Conservation (phyloP, 2,797 vertebrate genomes). For the Sebastes iracundus region DNA sequence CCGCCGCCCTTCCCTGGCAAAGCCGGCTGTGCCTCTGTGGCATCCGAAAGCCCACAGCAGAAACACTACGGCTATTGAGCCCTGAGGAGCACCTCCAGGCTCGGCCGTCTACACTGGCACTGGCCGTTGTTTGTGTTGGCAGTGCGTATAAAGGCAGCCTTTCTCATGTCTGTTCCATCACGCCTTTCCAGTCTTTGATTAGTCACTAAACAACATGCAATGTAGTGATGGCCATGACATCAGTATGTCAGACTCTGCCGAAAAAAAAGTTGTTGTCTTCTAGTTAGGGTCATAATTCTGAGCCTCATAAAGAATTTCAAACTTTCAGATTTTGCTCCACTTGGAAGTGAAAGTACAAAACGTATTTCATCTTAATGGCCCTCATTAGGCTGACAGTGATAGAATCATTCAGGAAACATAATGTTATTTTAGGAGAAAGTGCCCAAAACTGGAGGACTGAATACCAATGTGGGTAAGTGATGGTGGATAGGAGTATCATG, state of each 20-base stretch:
- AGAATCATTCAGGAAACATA: conserved; percentile 53
- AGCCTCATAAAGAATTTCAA: background rate
- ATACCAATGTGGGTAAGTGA: conserved; percentile 34
- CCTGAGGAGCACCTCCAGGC: conserved; percentile 53
- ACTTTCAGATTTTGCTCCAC: conserved; percentile 24
- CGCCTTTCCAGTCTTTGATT: conserved; percentile 47
- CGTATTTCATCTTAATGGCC: conserved; percentile 58
- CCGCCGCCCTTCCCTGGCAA: conserved; percentile 34
- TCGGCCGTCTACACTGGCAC: conserved; percentile 55
- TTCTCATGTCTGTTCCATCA: conserved; percentile 53
- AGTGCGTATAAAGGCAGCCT: conserved; percentile 53
- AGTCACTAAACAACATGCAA: conserved; percentile 18
- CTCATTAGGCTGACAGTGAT: conserved; percentile 61
- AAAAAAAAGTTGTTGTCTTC: conserved; percentile 16
- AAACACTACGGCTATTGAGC: conserved; percentile 70
- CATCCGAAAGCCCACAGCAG: conserved; percentile 34
- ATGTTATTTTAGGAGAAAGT: conserved; percentile 54
- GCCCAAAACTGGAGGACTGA: conserved; percentile 20
- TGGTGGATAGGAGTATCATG: background rate
- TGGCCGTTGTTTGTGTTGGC: conserved; percentile 75
- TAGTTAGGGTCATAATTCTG: background rate
- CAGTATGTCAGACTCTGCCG: conserved; percentile 22
- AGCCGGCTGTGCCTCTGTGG: conserved; percentile 39
- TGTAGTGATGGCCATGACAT: conserved; percentile 3
- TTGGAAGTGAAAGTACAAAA: conserved; percentile 34